Evolutionary conservation across 2,113 vertebrate species (phyloP), one percentile per base, ranked within the genome.

Genomic region (Pteruthius melanotis): DNA sequence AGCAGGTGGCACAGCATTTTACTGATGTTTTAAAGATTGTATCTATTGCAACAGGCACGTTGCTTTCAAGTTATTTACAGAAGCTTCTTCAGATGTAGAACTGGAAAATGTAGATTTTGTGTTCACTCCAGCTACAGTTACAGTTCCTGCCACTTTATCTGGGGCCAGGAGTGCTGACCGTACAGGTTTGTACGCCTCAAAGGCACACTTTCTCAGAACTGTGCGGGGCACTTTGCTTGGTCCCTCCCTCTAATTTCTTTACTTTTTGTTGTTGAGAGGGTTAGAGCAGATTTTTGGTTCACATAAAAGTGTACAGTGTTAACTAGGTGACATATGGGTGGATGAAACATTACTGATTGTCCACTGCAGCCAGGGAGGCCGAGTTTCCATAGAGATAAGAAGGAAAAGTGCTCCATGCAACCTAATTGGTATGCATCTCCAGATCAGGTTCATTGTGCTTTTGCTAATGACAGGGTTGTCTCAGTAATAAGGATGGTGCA

Each of bases 361-460:
- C 98, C 98, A 98, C 97, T 98, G 98, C 97, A 97, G 96, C 96
- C 93, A 72, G 96, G 97, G 96, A 97, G 97, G 98, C 97, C 63
- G 96, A 97, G 98, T 99, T 98, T 99, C 98, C 98, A 99, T 99
- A 98, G 98, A 96, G 98, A 99, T 98, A 98, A 98, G 98, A 98
- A 98, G 98, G 98, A 96, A 97, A 98, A 98, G 98, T 98, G 97
- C 98, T 98, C 96, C 91, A 96, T 90, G 98, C 97, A 97, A 95
- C 98, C 98, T 99, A 98, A 99, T 99, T 99, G 99, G 98, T 99
- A 99, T 99, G 98, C 98, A 97, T 98, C 98, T 98, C 98, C 97
- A 97, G 98, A 98, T 98, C 98, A 98, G 98, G 98, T 98, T 98
- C 98, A 99, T 99, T 99, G 98, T 98, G 98, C 98, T 98, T 97